Evolutionary conservation across 2,113 vertebrate genomes (phyloP).

Genomic region (Neomonachus schauinslandi): DNA sequence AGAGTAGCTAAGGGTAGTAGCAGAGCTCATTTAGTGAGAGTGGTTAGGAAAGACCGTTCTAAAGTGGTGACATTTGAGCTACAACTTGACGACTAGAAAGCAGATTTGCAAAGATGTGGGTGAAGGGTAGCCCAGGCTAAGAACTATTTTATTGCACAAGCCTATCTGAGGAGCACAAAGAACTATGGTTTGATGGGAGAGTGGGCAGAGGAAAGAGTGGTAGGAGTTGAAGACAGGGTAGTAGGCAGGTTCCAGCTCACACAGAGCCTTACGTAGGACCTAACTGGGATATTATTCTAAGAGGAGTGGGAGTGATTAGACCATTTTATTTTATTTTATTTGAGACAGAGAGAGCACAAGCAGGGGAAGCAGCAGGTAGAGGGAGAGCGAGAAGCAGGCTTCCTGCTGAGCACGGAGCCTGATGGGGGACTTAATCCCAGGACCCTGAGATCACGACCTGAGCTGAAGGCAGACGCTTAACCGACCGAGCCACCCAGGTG

Average conservation of each 20-base stretch:
- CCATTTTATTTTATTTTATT: too few species aligned
- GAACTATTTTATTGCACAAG: neutral
- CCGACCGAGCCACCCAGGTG: too few species aligned
- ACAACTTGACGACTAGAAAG: neutral
- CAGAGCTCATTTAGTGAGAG: neutral
- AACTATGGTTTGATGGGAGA: neutral
- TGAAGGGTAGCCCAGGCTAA: neutral
- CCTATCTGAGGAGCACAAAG: neutral
- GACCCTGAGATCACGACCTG: too few species aligned
- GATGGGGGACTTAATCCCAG: too few species aligned
- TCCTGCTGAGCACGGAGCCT: too few species aligned
- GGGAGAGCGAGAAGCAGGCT: too few species aligned
- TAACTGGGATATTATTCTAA: neutral
- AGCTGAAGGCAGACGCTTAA: too few species aligned
- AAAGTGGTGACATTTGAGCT: neutral
- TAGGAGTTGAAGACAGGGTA: neutral
- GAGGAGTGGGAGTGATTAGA: neutral
- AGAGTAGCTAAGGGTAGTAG: neutral
- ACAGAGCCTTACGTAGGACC: rapidly evolving
- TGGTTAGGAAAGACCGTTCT: neutral
- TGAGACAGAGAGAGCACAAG: too few species aligned
- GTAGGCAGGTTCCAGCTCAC: neutral
- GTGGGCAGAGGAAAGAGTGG: neutral
- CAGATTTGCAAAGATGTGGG: neutral
- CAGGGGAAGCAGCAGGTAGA: too few species aligned